A percentile compares a stretch with the other conserved stretches of the same genome.
phyloP scores from a whole-genome alignment of 2,888 invertebrate species.

The Chrysodeixis includens region DNA sequence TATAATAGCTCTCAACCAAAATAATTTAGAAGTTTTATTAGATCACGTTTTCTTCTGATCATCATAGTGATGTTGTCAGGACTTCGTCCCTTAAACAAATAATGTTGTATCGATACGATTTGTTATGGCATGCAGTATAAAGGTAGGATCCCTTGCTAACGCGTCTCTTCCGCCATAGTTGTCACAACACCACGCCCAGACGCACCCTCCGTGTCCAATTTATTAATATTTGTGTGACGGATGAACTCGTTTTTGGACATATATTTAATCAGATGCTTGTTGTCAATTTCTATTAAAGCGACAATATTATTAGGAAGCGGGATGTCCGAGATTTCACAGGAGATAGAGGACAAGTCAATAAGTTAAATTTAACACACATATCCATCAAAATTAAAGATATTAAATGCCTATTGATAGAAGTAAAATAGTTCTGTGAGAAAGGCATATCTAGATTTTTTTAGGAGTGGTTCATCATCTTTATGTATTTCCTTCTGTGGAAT shows the following conservation, averaged over 20 bases:
- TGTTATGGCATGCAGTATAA: slow-evolving; percentile 34
- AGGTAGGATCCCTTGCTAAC: slow-evolving; percentile 68
- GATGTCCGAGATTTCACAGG: background rate
- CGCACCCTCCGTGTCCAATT: slow-evolving; percentile 71
- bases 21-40: background rate
- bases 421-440: background rate
- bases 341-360: background rate
- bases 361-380: background rate
- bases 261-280: slow-evolving; percentile 48
- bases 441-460: no score
- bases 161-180: slow-evolving; percentile 77
- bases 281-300: slow-evolving; percentile 67
- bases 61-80: background rate
- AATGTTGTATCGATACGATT: slow-evolving; percentile 5
- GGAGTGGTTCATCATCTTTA: background rate
- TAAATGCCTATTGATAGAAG: background rate
- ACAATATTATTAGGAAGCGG: slow-evolving; percentile 33
- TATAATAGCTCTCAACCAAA: background rate
- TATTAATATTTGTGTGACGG: slow-evolving; percentile 67
- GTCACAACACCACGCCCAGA: slow-evolving; percentile 85
- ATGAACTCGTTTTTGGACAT: slow-evolving; percentile 67
- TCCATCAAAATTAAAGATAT: background rate
- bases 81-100: background rate
- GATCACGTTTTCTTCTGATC: background rate
- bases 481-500: background rate